phyloP scores from a whole-genome alignment of 2,113 vertebrate species.

The Mohoua ochrocephala region DNA sequence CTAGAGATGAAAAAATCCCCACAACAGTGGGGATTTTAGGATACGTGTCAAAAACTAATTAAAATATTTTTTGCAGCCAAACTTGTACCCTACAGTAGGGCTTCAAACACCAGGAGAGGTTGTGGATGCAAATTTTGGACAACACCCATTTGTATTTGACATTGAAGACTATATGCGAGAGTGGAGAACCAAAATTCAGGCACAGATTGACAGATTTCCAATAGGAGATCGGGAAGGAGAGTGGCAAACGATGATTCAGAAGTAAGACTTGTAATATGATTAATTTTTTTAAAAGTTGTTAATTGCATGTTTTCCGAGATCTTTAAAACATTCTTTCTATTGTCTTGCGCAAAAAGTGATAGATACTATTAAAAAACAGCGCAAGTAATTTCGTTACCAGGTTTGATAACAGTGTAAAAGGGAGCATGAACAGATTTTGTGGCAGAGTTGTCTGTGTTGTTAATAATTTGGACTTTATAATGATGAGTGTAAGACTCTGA shows the following conservation, averaged over 20 bases:
- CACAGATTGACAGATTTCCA: slow-evolving; percentile 93
- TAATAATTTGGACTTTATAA: not conserved
- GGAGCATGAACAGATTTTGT: not conserved
- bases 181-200: slow-evolving; percentile 97
- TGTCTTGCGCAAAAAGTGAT: not conserved
- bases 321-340: not conserved
- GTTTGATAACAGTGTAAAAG: not conserved
- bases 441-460: not conserved
- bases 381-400: not conserved
- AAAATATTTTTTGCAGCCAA: slow-evolving; percentile 81
- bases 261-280: slow-evolving; percentile 74
- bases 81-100: slow-evolving; percentile 96
- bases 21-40: not conserved
- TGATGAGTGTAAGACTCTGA: not conserved
- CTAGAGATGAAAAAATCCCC: not conserved
- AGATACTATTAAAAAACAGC: not conserved
- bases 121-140: slow-evolving; percentile 96
- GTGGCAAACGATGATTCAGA: slow-evolving; percentile 99
- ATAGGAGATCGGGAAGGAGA: slow-evolving; percentile 93
- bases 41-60: slow-evolving; percentile 22
- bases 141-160: slow-evolving; percentile 96
- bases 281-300: not conserved
- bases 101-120: slow-evolving; percentile 98
- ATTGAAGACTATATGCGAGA: slow-evolving; percentile 98
- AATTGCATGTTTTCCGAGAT: not conserved